Evolutionary conservation across 2,113 vertebrate genomes (phyloP), one percentile per base, ranked within the genome.

Genomic region (Struthio camelus): DNA sequence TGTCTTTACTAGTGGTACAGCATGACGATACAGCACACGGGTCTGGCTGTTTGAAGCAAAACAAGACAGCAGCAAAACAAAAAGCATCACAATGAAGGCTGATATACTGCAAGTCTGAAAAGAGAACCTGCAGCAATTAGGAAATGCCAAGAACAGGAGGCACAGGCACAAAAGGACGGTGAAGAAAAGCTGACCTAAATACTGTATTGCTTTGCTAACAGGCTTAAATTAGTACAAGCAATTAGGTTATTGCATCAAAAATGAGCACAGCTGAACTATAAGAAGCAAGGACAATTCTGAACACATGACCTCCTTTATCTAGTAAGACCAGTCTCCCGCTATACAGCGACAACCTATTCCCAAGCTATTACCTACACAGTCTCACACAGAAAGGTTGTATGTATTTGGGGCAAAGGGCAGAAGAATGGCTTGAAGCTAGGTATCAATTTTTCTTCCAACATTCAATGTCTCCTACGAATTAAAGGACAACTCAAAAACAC

Each of bases 101-200:
- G 81, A 79, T 36, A 65, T 0, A 6, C 73, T n/a, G 23, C 8
- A 83, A 90, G 71, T 10, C 87, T 82, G 94, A 85, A 42, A 76
- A 94, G 80, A 71, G 81, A 75, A 94, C 50, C 23, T 73, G 94
- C 86, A 96, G 94, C 80, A 73, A 93, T 1, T 4, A 83, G 92
- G 93, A 84, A 93, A 90, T 3, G 62, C 86, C 34, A 28, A 70
- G 34, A 89, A 85, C 62, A 46, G 94, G 70, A 87, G 86, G 58
- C 86, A 82, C 46, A 42, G 85, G 77, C 90, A 93, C 71, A 87
- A 95, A 95, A 46, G 95, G 92, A n/a, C 80, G 40, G 84, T 44
- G 12, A 93, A 96, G 93, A 94, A 96, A 95, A 95, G 87, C 90
- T 95, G 97, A 96, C 94, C 95, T 84, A 87, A 95, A 96, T 97